A percentile compares a stretch with the other conserved stretches of the same genome.
Evolutionary conservation across 2,797 vertebrate species (phyloP).

Genomic region (Sebastes baramenuke): DNA sequence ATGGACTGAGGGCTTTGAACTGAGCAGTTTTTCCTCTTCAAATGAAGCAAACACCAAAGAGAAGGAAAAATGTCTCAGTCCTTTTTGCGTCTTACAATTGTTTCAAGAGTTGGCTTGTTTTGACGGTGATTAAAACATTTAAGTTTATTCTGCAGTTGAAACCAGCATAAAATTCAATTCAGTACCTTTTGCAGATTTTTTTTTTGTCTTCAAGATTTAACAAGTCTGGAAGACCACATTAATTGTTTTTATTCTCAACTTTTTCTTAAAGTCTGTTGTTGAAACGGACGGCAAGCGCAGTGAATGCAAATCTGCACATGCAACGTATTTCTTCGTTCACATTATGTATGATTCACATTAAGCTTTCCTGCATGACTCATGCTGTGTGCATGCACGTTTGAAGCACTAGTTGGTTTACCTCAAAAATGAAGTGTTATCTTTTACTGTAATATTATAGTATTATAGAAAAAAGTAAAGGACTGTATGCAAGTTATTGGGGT

Average conservation of each 20-base stretch:
- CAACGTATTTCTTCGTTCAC: background rate
- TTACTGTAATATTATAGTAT: background rate
- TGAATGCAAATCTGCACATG: background rate
- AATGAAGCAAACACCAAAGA: constrained; percentile 6
- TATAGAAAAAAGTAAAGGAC: background rate
- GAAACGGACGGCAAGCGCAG: too few relatives aligned
- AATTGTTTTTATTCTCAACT: background rate
- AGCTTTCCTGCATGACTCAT: background rate
- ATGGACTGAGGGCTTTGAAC: constrained; percentile 16
- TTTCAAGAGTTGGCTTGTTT: constrained; percentile 9
- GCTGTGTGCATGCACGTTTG: background rate
- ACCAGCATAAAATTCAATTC: background rate
- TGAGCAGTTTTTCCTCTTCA: background rate
- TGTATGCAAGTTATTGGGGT: background rate
- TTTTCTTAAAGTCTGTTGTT: background rate
- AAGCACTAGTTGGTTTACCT: background rate
- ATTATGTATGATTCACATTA: background rate
- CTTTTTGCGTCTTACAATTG: background rate
- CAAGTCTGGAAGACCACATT: background rate
- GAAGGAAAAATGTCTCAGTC: background rate
- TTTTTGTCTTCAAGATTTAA: background rate
- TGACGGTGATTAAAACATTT: background rate
- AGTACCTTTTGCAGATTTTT: background rate
- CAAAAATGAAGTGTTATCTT: background rate
- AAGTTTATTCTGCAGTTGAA: background rate